These are phyloP conservation scores for Acrobasis consociella DNA, from an alignment of 2,888 invertebrate species.

Conservation along the genomic window DNA sequence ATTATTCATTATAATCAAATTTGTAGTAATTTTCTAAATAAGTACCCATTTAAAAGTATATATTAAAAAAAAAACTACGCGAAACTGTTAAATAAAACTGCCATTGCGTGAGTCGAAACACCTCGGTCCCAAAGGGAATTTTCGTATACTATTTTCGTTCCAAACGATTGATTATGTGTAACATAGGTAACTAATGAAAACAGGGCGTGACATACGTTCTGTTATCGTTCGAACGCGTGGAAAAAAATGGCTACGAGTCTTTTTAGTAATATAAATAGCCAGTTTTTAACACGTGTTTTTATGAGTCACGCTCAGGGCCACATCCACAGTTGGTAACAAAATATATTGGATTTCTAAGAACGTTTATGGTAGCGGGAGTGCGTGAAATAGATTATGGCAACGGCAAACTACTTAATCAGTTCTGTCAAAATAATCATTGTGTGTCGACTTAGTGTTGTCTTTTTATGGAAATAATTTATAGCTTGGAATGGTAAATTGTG, in stretches of 20 bases:
- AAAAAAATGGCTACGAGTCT: conserved; percentile 5
- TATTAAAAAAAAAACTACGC: neutral
- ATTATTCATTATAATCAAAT: too few relatives aligned
- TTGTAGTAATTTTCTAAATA: too few relatives aligned
- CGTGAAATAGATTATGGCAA: too few relatives aligned
- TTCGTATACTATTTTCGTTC: conserved; percentile 55
- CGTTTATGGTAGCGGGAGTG: too few relatives aligned
- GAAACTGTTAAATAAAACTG: neutral
- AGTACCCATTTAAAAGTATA: too few relatives aligned
- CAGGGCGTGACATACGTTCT: conserved; percentile 48
- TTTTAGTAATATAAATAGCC: conserved; percentile 4
- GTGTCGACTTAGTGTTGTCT: too few relatives aligned
- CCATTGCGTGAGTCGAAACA: neutral
- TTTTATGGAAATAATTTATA: too few relatives aligned
- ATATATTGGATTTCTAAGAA: too few relatives aligned
- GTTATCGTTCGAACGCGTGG: conserved; percentile 59
- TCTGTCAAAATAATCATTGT: too few relatives aligned
- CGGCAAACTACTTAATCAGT: too few relatives aligned
- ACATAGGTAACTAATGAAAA: conserved; percentile 43
- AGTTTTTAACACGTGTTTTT: conserved; percentile 14
- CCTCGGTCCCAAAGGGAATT: conserved; percentile 21
- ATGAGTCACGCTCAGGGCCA: neutral
- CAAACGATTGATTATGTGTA: conserved; percentile 55
- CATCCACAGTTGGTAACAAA: neutral
- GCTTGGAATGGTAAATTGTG: too few relatives aligned